Evolutionary conservation across 2,113 vertebrate species (phyloP).

Genomic region (Lathamus discolor): DNA sequence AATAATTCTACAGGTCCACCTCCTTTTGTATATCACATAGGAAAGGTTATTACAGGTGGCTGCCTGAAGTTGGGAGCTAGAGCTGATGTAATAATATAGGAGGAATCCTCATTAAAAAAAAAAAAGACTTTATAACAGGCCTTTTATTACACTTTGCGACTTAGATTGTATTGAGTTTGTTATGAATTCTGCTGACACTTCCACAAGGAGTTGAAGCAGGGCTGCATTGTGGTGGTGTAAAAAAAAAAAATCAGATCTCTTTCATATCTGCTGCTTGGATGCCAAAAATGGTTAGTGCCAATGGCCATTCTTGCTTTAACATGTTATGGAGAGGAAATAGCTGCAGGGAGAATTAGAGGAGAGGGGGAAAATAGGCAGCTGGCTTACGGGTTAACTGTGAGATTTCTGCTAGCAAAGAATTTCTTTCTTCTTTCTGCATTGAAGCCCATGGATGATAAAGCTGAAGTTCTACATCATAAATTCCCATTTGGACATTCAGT

Average conservation of each 20-base stretch:
- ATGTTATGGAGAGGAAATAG: constrained; percentile 70
- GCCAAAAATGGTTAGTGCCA: constrained; percentile 62
- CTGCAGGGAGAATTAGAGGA: constrained; percentile 54
- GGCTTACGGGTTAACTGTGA: constrained; percentile 63
- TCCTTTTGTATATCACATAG: neutral
- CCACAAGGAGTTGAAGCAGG: constrained; percentile 1
- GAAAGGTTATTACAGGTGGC: neutral
- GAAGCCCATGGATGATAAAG: constrained; percentile 72
- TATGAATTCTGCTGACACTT: constrained; percentile 29
- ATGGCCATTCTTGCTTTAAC: constrained; percentile 64
- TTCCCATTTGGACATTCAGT: constrained; percentile 74
- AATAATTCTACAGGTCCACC: neutral
- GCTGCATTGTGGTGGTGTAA: neutral
- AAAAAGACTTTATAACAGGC: neutral
- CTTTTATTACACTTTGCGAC: neutral
- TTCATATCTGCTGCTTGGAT: constrained; percentile 55
- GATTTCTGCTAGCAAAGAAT: constrained; percentile 52
- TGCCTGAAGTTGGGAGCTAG: neutral
- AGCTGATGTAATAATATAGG: neutral
- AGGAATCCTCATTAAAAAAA: neutral
- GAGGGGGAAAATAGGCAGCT: constrained; percentile 35
- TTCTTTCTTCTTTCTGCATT: constrained; percentile 49
- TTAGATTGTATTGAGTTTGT: neutral
- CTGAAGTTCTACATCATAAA: constrained; percentile 78
- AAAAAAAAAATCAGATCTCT: constrained; percentile 37